Evolutionary conservation across 2,113 vertebrate species (phyloP).

Genomic region (Todiramphus saurophagus): DNA sequence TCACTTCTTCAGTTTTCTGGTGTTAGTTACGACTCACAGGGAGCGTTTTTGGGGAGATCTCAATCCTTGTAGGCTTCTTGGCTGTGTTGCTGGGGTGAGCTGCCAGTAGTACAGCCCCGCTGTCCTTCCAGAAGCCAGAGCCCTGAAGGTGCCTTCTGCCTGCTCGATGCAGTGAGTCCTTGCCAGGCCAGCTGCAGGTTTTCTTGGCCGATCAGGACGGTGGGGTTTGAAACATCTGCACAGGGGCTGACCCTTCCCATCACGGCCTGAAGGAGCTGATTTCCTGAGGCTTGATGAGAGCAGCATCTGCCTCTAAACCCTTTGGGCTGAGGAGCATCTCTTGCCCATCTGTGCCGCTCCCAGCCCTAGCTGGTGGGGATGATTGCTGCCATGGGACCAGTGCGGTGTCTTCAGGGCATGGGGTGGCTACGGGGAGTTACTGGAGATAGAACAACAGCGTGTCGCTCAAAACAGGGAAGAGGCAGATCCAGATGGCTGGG

Average conservation of each 20-base stretch:
- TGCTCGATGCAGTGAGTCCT: neutral
- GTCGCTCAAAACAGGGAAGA: neutral
- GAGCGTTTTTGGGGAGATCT: neutral
- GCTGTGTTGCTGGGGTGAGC: neutral
- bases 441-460: neutral
- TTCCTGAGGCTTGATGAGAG: neutral
- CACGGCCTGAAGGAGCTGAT: neutral
- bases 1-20: neutral
- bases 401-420: neutral
- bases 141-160: neutral
- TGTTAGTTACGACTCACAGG: neutral
- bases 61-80: fast-evolving
- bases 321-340: neutral
- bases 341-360: neutral
- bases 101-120: neutral
- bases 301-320: neutral
- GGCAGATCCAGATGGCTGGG: neutral
- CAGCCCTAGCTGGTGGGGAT: neutral
- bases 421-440: neutral
- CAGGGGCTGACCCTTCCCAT: neutral
- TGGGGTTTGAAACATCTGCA: neutral
- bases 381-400: neutral
- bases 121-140: neutral
- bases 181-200: neutral
- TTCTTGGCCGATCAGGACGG: neutral